These are phyloP conservation scores for Tigriopus californicus DNA, from an alignment of 2,888 invertebrate genomes.

Conservation along the genomic window DNA sequence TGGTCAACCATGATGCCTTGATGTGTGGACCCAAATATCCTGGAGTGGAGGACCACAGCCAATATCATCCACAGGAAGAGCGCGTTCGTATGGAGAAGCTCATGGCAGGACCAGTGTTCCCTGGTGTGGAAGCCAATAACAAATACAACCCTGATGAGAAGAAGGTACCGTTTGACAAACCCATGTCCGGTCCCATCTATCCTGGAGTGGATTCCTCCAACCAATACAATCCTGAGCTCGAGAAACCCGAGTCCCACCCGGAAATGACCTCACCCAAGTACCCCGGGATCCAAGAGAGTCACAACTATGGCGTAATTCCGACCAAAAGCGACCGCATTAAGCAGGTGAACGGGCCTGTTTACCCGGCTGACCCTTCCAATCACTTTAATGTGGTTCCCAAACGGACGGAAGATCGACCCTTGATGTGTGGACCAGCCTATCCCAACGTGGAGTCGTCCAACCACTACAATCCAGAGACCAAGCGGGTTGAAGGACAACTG, in stretches of 20 bases:
- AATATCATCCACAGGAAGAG: background rate
- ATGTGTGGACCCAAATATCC: conserved; percentile 10
- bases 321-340: background rate
- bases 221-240: background rate
- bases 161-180: background rate
- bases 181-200: conserved; percentile 10
- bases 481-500: background rate
- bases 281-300: conserved; percentile 6
- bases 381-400: too few species aligned
- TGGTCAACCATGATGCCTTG: background rate
- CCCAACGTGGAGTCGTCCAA: background rate
- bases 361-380: too few species aligned
- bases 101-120: conserved; percentile 8
- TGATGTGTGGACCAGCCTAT: conserved; percentile 7
- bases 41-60: background rate
- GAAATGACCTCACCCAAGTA: conserved; percentile 9
- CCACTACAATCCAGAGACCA: background rate
- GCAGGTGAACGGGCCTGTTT: background rate
- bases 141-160: background rate
- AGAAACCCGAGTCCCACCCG: background rate
- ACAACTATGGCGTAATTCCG: background rate
- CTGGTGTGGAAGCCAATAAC: background rate
- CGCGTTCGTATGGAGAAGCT: background rate
- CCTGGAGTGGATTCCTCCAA: background rate
- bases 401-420: background rate